Conservation (phyloP, 2,888 invertebrate genomes). For the Emesis russula region DNA sequence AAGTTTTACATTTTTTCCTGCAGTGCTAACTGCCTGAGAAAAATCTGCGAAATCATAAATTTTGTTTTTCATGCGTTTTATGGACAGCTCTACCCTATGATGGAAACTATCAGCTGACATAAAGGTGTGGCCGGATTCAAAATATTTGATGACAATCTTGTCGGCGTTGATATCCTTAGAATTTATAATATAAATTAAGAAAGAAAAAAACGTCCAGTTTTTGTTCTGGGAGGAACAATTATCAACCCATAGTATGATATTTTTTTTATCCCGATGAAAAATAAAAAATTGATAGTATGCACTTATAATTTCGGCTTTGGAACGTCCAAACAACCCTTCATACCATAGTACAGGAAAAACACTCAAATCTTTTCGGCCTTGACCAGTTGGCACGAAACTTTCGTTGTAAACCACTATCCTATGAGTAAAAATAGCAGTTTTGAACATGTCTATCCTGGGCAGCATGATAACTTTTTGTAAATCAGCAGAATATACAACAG, state of each 20-base stretch:
- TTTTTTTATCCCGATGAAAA: slow-evolving; percentile 50
- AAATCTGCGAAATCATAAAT: slow-evolving; percentile 61
- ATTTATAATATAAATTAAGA: slow-evolving; percentile 50
- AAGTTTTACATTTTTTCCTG: slow-evolving; percentile 60
- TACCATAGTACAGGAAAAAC: slow-evolving; percentile 68
- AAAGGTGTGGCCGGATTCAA: too few relatives aligned
- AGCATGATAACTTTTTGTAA: slow-evolving; percentile 82
- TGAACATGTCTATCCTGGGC: slow-evolving; percentile 73
- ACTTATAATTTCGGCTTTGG: slow-evolving; percentile 55
- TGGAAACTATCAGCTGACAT: too few relatives aligned
- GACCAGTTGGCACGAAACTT: slow-evolving; percentile 64
- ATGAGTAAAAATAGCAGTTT: slow-evolving; percentile 72
- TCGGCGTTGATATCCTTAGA: slow-evolving; percentile 41
- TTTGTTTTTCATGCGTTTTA: slow-evolving; percentile 54
- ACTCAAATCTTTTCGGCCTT: slow-evolving; percentile 55
- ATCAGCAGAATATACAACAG: slow-evolving; percentile 44
- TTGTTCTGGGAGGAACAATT: slow-evolving; percentile 61
- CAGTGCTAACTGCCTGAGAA: slow-evolving; percentile 59
- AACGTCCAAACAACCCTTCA: slow-evolving; percentile 60
- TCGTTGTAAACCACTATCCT: slow-evolving; percentile 78
- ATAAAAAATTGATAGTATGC: slow-evolving; percentile 26
- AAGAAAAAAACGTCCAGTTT: slow-evolving; percentile 62
- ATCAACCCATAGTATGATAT: slow-evolving; percentile 53
- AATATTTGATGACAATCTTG: slow-evolving; percentile 39
- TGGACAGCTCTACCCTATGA: slow-evolving; percentile 46